phyloP scores from a whole-genome alignment of 1,140 invertebrate genomes.

The Coenobita brevimanus region DNA sequence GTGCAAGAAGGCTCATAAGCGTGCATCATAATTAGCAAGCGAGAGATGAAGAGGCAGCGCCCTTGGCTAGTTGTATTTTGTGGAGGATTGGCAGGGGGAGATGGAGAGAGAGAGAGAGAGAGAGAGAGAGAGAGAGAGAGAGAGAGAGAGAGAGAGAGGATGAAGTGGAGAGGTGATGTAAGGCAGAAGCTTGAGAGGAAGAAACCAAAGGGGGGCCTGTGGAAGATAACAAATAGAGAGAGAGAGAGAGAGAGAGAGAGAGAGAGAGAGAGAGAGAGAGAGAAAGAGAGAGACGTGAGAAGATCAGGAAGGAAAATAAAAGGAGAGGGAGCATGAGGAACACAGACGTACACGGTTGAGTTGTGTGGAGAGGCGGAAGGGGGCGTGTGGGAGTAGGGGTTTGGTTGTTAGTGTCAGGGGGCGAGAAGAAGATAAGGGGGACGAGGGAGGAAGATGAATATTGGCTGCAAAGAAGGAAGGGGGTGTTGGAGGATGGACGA shows the following conservation, averaged over 20 bases:
- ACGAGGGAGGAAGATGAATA: background rate
- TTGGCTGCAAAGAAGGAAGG: background rate
- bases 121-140: constrained; percentile 40
- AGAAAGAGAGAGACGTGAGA: background rate
- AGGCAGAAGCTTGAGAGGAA: background rate
- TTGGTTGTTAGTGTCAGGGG: no score
- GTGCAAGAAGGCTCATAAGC: background rate
- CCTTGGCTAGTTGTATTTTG: no score
- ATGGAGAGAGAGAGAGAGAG: constrained; percentile 16
- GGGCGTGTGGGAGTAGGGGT: no score
- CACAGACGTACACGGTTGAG: no score
- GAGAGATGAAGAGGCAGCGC: no score
- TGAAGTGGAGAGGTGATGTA: background rate
- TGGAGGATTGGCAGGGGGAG: background rate
- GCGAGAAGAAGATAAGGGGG: no score
- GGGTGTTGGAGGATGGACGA: no score
- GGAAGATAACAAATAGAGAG: no score
- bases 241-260: background rate
- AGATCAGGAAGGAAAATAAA: no score
- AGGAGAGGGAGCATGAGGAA: background rate
- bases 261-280: background rate
- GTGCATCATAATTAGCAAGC: constrained; percentile 6
- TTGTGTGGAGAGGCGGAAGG: no score
- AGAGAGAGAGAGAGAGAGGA: background rate
- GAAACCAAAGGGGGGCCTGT: no score